Conservation (phyloP, 2,113 vertebrate genomes). For the Strigops habroptila region DNA sequence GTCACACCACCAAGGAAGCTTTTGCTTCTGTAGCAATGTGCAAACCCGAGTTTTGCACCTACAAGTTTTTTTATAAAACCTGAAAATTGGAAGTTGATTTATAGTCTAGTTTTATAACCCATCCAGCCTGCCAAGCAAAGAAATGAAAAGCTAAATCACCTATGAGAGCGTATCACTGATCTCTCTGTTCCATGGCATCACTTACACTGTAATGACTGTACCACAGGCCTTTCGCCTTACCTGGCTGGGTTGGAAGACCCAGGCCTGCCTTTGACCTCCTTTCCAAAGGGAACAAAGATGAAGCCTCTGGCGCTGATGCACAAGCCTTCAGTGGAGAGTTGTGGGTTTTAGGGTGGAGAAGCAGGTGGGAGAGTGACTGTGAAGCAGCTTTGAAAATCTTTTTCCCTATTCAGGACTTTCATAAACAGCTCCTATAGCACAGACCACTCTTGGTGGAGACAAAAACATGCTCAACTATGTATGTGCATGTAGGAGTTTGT, state of each 20-base stretch:
- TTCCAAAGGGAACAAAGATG: neutral
- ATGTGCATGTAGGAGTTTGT: neutral
- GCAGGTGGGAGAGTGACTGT: neutral
- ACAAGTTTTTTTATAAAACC: neutral
- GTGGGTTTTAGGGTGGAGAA: neutral
- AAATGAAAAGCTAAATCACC: neutral
- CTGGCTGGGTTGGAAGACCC: neutral
- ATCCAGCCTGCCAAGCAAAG: neutral
- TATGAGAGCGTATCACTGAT: neutral
- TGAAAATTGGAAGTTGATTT: constrained; percentile 15
- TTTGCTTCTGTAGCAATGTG: neutral
- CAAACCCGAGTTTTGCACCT: neutral
- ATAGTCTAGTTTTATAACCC: neutral
- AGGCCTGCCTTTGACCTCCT: neutral
- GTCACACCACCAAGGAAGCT: neutral
- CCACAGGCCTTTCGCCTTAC: neutral
- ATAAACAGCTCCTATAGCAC: neutral
- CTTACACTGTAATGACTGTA: neutral
- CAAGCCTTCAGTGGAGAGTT: neutral
- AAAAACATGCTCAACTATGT: neutral
- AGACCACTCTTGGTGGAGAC: neutral
- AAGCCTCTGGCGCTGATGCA: neutral
- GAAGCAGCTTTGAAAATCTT: neutral
- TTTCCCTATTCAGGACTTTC: neutral
- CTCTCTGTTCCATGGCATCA: neutral